Conservation (phyloP, 2,113 vertebrate genomes). For the Hypanus sabinus region DNA sequence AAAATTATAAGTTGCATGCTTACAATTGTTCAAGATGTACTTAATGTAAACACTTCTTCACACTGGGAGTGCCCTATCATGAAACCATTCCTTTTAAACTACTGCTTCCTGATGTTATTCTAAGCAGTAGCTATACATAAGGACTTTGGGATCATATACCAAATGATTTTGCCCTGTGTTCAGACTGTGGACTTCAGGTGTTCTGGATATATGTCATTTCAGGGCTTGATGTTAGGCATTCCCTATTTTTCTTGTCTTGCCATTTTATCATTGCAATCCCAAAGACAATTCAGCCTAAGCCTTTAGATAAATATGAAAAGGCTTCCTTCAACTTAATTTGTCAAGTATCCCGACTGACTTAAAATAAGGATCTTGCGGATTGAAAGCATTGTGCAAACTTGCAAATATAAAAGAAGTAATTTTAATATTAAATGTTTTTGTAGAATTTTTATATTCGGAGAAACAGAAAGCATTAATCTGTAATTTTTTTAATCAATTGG, state of each 20-base stretch:
- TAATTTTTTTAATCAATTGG: not conserved
- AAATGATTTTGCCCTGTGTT: not conserved
- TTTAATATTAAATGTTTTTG: not conserved
- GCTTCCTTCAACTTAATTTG: not conserved
- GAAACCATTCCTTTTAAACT: not conserved
- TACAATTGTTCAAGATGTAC: not conserved
- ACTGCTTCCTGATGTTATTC: conserved; percentile 12
- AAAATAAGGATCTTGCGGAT: not conserved
- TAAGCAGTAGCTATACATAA: not conserved
- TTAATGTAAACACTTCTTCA: not conserved
- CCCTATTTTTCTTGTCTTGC: not conserved
- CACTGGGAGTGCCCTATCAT: not conserved
- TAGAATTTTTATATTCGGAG: not conserved
- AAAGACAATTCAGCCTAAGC: not conserved
- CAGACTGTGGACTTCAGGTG: not conserved
- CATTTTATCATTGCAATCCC: not conserved
- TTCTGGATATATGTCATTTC: not conserved
- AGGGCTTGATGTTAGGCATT: not conserved
- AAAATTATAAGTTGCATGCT: not conserved
- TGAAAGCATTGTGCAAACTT: not conserved
- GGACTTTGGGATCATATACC: not conserved
- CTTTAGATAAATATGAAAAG: not conserved
- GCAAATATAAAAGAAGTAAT: not conserved
- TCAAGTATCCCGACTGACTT: not conserved
- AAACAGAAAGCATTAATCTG: not conserved